Conservation (phyloP, 2,888 invertebrate species). For the Lingula anatina region DNA sequence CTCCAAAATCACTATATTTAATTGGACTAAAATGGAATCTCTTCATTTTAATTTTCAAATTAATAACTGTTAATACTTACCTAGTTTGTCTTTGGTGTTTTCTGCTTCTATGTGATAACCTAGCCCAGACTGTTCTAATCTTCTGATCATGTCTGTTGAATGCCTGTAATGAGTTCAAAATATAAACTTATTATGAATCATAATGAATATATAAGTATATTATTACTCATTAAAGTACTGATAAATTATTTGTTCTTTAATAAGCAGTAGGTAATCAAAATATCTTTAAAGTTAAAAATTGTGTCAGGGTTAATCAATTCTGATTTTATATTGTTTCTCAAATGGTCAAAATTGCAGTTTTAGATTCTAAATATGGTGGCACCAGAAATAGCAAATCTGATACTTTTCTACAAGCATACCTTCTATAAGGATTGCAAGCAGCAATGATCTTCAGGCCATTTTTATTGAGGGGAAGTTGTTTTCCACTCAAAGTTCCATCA, state of each 20-base stretch:
- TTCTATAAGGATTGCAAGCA: slow-evolving; percentile 48
- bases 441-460: slow-evolving; percentile 44
- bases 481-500: slow-evolving; percentile 35
- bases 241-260: no score
- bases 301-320: no score
- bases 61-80: slow-evolving; percentile 8
- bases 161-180: slow-evolving; percentile 14
- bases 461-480: slow-evolving; percentile 18
- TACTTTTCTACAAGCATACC: slow-evolving; percentile 21
- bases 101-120: slow-evolving; percentile 23
- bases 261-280: no score
- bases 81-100: slow-evolving; percentile 21
- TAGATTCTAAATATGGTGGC: no score
- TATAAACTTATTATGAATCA: not conserved
- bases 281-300: no score
- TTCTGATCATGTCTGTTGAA: slow-evolving; percentile 19
- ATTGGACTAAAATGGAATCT: no score
- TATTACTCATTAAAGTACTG: not conserved
- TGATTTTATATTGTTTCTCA: no score
- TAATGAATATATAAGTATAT: not conserved
- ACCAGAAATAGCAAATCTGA: not conserved
- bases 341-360: no score
- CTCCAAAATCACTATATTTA: no score
- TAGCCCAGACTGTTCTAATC: slow-evolving; percentile 24
- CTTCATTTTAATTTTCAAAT: no score